phyloP scores from a whole-genome alignment of 2,888 invertebrate genomes.

The Heteromyza rotundicornis region DNA sequence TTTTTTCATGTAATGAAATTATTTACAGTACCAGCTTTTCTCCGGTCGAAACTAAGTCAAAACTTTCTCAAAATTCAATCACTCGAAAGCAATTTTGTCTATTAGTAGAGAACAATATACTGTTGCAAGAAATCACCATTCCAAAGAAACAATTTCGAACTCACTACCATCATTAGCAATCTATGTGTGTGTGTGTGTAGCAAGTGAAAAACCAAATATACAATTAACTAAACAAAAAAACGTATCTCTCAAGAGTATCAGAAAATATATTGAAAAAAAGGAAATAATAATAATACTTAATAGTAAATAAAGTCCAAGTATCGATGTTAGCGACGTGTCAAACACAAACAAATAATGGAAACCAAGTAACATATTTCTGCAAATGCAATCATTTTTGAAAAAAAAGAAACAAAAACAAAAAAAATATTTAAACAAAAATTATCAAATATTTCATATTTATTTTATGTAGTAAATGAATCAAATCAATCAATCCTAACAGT shows the following conservation, averaged over 20 bases:
- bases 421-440: slow-evolving; percentile 13
- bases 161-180: not conserved
- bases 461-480: not conserved
- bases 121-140: too few relatives aligned
- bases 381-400: slow-evolving; percentile 27
- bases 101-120: too few relatives aligned
- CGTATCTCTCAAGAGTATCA: too few relatives aligned
- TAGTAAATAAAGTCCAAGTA: too few relatives aligned
- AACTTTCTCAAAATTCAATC: slow-evolving; percentile 24
- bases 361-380: slow-evolving; percentile 14
- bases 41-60: slow-evolving; percentile 69
- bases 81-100: slow-evolving; percentile 16
- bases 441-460: too few relatives aligned
- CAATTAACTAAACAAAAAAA: slow-evolving; percentile 7
- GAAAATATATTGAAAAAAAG: too few relatives aligned
- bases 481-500: not conserved
- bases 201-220: slow-evolving; percentile 12
- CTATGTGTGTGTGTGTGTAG: not conserved
- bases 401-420: slow-evolving; percentile 23
- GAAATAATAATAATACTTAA: too few relatives aligned
- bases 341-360: slow-evolving; percentile 24
- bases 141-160: slow-evolving; percentile 10
- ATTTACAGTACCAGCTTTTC: slow-evolving; percentile 73
- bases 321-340: slow-evolving; percentile 27
- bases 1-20: slow-evolving; percentile 58